Percentiles rank a stretch among this genome's conserved stretches.
These are phyloP conservation scores for Acanthosepion lycidas DNA, from an alignment of 2,888 invertebrate genomes.

Conservation along the genomic window DNA sequence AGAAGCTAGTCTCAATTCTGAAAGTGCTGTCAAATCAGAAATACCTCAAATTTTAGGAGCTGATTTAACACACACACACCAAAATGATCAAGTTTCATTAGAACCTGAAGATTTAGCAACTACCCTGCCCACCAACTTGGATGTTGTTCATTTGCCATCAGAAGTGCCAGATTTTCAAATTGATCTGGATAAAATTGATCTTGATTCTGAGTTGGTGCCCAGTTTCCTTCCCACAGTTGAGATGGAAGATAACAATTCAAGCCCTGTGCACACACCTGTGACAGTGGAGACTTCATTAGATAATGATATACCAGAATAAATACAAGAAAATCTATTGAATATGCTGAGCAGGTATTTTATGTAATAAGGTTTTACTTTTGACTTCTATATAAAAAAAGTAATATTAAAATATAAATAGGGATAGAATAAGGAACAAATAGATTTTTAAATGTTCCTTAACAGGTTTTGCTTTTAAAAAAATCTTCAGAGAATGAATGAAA, in stretches of 20 bases:
- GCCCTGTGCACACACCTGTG: background rate
- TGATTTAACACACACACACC: background rate
- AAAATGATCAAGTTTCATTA: background rate
- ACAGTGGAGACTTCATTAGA: background rate
- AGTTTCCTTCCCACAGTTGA: background rate
- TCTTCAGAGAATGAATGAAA: too few species aligned
- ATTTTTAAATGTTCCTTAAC: too few species aligned
- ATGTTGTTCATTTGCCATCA: background rate
- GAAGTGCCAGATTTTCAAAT: background rate
- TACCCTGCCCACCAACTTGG: background rate
- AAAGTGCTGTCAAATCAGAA: constrained; percentile 52
- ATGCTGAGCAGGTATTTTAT: background rate
- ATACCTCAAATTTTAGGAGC: background rate
- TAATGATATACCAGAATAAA: background rate
- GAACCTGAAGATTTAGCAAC: background rate
- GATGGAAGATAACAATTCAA: background rate
- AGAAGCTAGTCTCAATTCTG: constrained; percentile 45
- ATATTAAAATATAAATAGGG: too few species aligned
- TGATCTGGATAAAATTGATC: background rate
- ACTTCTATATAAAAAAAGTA: too few species aligned
- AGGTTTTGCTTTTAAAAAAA: too few species aligned
- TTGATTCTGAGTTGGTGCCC: background rate
- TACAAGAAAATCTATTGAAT: background rate
- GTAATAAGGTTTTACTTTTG: background rate
- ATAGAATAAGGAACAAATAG: too few species aligned